These are phyloP conservation scores for Periphyllus acericola DNA, from an alignment of 2,888 invertebrate species.

Conservation along the genomic window DNA sequence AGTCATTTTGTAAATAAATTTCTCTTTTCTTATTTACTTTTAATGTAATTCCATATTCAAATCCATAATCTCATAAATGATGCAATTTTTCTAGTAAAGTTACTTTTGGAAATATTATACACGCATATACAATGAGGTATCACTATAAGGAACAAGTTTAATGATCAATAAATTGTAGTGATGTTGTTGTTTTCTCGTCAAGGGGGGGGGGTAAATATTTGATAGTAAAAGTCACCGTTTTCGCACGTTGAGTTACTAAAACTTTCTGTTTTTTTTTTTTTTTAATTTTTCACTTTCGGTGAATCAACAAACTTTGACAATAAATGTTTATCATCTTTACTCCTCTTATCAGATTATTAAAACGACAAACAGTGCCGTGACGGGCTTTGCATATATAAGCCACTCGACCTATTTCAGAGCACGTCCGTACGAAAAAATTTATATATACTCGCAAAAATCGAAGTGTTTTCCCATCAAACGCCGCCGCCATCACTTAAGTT, in stretches of 20 bases:
- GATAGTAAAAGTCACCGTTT: not conserved
- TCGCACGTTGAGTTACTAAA: slow-evolving; percentile 21
- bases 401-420: slow-evolving; percentile 23
- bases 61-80: not conserved
- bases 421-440: not conserved
- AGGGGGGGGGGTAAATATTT: not conserved
- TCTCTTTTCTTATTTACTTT: too few relatives aligned
- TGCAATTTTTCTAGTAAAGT: not conserved
- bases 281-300: slow-evolving; percentile 30
- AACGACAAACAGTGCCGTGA: slow-evolving; percentile 12
- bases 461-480: not conserved
- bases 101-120: not conserved
- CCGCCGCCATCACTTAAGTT: not conserved
- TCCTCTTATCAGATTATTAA: slow-evolving; percentile 46
- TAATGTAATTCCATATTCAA: too few relatives aligned
- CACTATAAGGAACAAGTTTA: not conserved
- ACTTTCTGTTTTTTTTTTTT: slow-evolving; percentile 41
- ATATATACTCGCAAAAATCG: not conserved
- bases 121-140: not conserved
- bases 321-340: slow-evolving; percentile 45
- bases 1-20: too few relatives aligned
- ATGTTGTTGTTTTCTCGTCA: slow-evolving; percentile 5
- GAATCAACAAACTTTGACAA: slow-evolving; percentile 34
- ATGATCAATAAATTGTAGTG: slow-evolving; percentile 28
- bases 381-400: not conserved